Evolutionary conservation across 2,888 invertebrate genomes (phyloP), one percentile per base, ranked within the genome.

Genomic region (Philonicus albiceps): DNA sequence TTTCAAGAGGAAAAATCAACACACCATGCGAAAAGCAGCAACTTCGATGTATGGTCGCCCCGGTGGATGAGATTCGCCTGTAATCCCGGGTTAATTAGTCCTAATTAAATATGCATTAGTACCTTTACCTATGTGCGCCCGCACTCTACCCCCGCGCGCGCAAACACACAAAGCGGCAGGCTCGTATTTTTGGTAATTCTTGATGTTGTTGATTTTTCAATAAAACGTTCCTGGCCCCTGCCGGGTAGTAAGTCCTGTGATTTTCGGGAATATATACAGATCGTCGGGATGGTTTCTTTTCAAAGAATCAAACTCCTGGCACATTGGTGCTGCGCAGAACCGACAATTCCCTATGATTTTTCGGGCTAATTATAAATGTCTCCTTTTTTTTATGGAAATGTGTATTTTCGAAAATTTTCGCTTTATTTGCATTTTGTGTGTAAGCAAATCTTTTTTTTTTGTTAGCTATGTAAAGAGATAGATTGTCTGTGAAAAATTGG

Each of bases 51-150:
- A 34, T 55, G 83, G 83, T 34, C 31, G 72, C 31, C 31, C 31
- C 64, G 64, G 64, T 64, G 83, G 83, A 83, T 83, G 72, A 83
- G 55, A 83, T 83, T 83, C 64, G 83, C 83, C 64, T 55, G 83
- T 83, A 83, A 83, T 83, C 83, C 83, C 37, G 88, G 88, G 89
- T 89, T 90, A 90, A 90, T 90, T 90, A 90, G 90, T 88, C 89
- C 89, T 90, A 90, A 90, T 90, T 89, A 90, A 89, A 89, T 90
- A 89, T 90, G 90, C 89, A 90, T 89, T 89, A 89, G 85, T 83
- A 83, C 83, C 64, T 83, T 83, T 83, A 64, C 55, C 49, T 80
- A 80, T 49, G 49, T 37, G 19, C 49, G 3, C 64, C 64, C 22
- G 22, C 22, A 22, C 64, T 64, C 19, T 19, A n/a, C n/a, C 64